Conservation (phyloP, 2,113 vertebrate species). For the Megaceryle torquata region DNA sequence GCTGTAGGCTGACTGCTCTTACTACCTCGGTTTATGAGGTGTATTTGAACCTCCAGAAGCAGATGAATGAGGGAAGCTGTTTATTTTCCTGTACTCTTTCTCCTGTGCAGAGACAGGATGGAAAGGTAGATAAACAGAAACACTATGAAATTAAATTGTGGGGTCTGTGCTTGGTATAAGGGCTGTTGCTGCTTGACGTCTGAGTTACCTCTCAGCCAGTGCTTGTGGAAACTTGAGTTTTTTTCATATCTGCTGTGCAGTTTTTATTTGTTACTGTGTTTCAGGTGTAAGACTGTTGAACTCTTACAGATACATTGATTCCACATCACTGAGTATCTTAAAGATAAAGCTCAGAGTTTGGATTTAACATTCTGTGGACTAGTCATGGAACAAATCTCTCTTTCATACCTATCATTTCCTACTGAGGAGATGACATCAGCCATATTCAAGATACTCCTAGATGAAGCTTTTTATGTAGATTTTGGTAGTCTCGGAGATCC, state of each 20-base stretch:
- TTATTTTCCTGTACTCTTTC: not conserved
- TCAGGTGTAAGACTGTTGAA: not conserved
- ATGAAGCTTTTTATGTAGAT: not conserved
- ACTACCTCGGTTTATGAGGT: accelerated
- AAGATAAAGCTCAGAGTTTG: not conserved
- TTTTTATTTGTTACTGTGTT: not conserved
- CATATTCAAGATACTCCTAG: not conserved
- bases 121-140: not conserved
- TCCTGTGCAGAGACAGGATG: not conserved
- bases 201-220: not conserved
- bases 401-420: not conserved
- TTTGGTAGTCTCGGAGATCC: not conserved
- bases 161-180: not conserved
- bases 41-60: not conserved
- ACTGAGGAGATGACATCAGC: not conserved
- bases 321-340: not conserved
- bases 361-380: not conserved
- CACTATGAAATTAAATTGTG: accelerated
- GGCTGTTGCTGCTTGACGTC: not conserved
- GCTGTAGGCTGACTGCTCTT: accelerated
- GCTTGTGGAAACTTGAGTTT: not conserved
- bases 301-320: not conserved
- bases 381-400: not conserved
- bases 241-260: accelerated
- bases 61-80: not conserved